These are phyloP conservation scores for Silurus lanzhouensis DNA, from an alignment of 2,797 vertebrate species.

Conservation along the genomic window DNA sequence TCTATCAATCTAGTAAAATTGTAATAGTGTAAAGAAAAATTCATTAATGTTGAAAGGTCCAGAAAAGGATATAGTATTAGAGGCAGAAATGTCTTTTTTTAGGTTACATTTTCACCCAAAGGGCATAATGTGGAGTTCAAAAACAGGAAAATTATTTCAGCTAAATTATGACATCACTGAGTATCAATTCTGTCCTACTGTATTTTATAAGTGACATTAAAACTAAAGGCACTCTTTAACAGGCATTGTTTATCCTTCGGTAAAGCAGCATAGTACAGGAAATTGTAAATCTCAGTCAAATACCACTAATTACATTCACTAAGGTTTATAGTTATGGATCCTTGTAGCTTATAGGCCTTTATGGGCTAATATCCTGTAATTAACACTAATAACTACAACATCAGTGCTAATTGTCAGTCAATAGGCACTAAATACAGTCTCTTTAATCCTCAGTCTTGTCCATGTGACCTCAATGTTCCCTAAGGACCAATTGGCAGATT, in stretches of 20 bases:
- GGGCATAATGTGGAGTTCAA: background rate
- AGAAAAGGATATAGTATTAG: background rate
- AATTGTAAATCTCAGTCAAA: conserved; percentile 6
- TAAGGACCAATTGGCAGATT: conserved; percentile 38
- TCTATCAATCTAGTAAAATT: background rate
- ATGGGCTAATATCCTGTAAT: conserved; percentile 51
- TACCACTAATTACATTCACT: conserved; percentile 10
- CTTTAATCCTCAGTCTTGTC: conserved; percentile 41
- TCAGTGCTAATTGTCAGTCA: conserved; percentile 51
- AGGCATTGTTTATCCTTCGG: background rate
- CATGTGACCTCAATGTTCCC: conserved; percentile 38
- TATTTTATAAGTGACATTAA: conserved; percentile 4
- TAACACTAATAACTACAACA: conserved; percentile 51
- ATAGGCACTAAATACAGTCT: conserved; percentile 51
- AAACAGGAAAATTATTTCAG: conserved; percentile 3
- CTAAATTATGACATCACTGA: background rate
- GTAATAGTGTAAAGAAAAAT: background rate
- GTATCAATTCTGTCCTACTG: background rate
- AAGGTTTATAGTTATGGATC: conserved; percentile 40
- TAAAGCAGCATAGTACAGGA: background rate
- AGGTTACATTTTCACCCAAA: too few relatives aligned
- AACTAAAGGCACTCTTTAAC: background rate
- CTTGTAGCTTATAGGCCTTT: conserved; percentile 26
- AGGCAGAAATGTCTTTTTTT: background rate
- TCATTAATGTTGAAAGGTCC: background rate